phyloP scores from a whole-genome alignment of 2,888 invertebrate genomes.

The Torymus auratus region DNA sequence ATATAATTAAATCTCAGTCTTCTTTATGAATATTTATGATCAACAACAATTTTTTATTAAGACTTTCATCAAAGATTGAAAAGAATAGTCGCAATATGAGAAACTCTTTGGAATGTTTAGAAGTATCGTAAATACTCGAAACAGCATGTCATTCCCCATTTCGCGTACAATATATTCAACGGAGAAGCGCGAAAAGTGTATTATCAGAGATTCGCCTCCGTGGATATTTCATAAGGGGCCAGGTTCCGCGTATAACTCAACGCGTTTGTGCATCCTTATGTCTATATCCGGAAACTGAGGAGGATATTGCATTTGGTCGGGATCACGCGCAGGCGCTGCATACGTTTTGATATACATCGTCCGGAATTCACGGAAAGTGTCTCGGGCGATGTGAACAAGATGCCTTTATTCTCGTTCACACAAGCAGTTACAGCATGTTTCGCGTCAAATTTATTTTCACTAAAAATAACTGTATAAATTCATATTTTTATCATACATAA shows the following conservation, averaged over 20 bases:
- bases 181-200: constrained; percentile 25
- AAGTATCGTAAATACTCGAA: no score
- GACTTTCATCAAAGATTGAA: no score
- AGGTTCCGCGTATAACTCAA: constrained; percentile 21
- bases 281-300: constrained; percentile 22
- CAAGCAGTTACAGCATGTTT: no score
- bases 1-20: no score
- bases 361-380: constrained; percentile 16
- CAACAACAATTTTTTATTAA: background rate
- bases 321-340: background rate
- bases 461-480: background rate
- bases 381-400: background rate
- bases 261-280: constrained; percentile 21
- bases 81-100: background rate
- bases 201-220: constrained; percentile 35
- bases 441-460: no score
- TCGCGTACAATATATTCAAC: no score
- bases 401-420: background rate
- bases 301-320: constrained; percentile 46
- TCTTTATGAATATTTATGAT: background rate
- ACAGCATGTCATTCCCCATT: no score
- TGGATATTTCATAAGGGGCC: constrained; percentile 38
- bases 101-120: background rate
- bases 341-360: constrained; percentile 2
- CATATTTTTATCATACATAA: background rate